Evolutionary conservation across 2,797 vertebrate species (phyloP), one percentile per base, ranked within the genome.

Genomic region (Leptoclinus maculatus): DNA sequence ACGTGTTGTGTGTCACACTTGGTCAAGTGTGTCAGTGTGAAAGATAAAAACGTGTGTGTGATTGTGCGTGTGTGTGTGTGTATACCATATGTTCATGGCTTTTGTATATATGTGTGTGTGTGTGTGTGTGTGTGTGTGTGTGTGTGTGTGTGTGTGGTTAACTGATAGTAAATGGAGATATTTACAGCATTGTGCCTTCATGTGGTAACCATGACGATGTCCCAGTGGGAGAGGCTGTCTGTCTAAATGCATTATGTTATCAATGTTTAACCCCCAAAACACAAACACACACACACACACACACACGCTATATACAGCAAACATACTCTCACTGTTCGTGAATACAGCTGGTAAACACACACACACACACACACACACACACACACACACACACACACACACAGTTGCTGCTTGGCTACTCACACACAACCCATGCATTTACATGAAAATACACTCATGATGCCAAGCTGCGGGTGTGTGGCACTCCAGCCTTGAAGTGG

Each of bases 141-240:
- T 79, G 73, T 71, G 13, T 53, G 54, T 32, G 54, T 71, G 62
- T 74, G 74, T 78, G 66, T 68, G 51, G 54, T 85, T 79, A 87
- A 87, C 82, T 93, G 87, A 94, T 92, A 90, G 90, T 89, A 94
- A 93, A 94, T 91, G 91, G 88, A 94, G 93, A 94, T 94, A 94
- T 94, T 94, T 93, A 90, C 92, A 88, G 85, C 88, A 87, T 93
- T 93, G 88, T 91, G 90, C 92, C 93, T 91, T 89, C 86, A 86
- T 92, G 86, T 85, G 89, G 94, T 95, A 90, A 91, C 91, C 93
- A 95, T 95, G 94, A 92, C 93, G 74, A 95, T 88, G 19, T 85
- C 90, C 90, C 94, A 94, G 91, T 89, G 74, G 92, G 94, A 92
- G 89, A 89, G 87, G 87, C 88, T 91, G 88, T 90, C 91, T 91